These are phyloP conservation scores for Stenodema calcarata DNA, from an alignment of 2,888 invertebrate species.

Conservation along the genomic window DNA sequence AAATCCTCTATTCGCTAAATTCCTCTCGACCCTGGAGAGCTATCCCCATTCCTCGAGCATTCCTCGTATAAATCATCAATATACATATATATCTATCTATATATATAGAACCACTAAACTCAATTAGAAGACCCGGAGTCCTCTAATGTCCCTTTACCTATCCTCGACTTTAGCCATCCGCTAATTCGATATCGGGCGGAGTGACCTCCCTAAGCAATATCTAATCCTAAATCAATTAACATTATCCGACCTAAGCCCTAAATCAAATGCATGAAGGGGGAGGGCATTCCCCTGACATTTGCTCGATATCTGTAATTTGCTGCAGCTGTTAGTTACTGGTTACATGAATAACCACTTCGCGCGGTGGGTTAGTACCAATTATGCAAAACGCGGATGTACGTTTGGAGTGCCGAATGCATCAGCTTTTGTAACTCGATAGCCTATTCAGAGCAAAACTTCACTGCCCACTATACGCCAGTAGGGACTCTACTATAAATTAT, in stretches of 20 bases:
- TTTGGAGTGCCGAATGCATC: too few species aligned
- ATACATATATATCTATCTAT: too few species aligned
- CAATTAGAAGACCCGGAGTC: background rate
- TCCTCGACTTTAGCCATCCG: slow-evolving; percentile 18
- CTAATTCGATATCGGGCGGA: slow-evolving; percentile 16
- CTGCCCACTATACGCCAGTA: too few species aligned
- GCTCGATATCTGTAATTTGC: slow-evolving; percentile 22
- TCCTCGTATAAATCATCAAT: background rate
- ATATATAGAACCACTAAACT: background rate
- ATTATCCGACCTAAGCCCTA: slow-evolving; percentile 35
- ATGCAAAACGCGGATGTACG: too few species aligned
- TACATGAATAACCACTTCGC: slow-evolving; percentile 26
- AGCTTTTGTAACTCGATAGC: too few species aligned
- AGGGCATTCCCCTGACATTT: slow-evolving; percentile 1
- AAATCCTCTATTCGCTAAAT: background rate
- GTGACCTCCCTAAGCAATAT: slow-evolving; percentile 36
- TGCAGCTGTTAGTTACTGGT: background rate
- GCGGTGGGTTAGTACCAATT: background rate
- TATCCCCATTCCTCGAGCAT: too few species aligned
- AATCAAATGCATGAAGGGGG: slow-evolving; percentile 25
- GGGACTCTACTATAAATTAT: too few species aligned
- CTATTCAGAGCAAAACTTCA: too few species aligned
- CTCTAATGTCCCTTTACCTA: slow-evolving; percentile 6
- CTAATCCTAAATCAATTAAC: slow-evolving; percentile 46
- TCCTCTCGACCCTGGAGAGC: background rate